Conservation (phyloP, 2,113 vertebrate species). For the Paradoxurus hermaphroditus region DNA sequence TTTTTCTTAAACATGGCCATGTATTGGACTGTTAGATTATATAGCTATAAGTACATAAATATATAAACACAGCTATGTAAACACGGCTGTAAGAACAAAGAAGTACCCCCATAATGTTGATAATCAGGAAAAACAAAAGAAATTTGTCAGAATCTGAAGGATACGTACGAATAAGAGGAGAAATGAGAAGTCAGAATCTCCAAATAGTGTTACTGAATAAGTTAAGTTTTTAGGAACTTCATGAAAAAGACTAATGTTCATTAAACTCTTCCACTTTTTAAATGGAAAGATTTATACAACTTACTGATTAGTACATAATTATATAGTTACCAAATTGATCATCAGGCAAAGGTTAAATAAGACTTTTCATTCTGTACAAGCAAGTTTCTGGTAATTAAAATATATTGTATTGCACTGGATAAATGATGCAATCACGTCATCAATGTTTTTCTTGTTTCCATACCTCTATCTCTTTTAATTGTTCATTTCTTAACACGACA, state of each 20-base stretch:
- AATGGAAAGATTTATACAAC: slow-evolving; percentile 63
- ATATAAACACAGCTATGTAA: neutral
- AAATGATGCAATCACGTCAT: slow-evolving; percentile 52
- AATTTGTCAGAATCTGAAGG: slow-evolving; percentile 4
- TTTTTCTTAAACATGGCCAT: neutral
- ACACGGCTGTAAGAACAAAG: neutral
- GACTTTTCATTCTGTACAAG: slow-evolving; percentile 58
- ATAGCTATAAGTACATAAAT: neutral
- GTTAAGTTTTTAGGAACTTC: slow-evolving; percentile 58
- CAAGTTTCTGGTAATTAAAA: slow-evolving; percentile 71
- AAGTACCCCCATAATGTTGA: neutral
- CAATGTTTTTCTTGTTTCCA: slow-evolving; percentile 67
- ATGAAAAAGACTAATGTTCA: slow-evolving; percentile 38
- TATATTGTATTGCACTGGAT: slow-evolving; percentile 61
- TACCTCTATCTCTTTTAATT: slow-evolving; percentile 92
- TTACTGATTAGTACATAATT: slow-evolving; percentile 75
- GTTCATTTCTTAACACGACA: slow-evolving; percentile 84
- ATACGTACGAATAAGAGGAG: neutral
- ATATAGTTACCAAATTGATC: slow-evolving; percentile 73
- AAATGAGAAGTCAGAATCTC: neutral
- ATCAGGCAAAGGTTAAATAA: slow-evolving; percentile 69
- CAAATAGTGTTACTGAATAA: slow-evolving; percentile 28
- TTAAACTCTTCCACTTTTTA: slow-evolving; percentile 62
- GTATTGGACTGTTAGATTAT: neutral
- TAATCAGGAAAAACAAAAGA: neutral